These are phyloP conservation scores for Megalonaias nervosa DNA, from an alignment of 1,140 invertebrate genomes.

Conservation along the genomic window DNA sequence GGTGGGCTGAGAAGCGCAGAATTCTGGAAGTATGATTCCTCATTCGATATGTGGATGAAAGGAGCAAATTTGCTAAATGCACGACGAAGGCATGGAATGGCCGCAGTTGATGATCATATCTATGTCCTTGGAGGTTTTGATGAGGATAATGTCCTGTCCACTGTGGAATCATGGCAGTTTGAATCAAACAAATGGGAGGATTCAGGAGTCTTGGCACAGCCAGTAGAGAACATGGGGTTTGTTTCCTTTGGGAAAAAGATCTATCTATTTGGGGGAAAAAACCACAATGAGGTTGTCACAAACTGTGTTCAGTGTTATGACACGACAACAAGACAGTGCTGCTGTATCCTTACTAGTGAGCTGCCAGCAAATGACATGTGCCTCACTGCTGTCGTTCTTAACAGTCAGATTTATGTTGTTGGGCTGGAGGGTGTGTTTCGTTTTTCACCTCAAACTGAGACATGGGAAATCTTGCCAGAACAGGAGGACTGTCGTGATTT, in stretches of 20 bases:
- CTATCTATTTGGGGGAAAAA: slow-evolving; percentile 66
- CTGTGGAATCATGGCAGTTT: slow-evolving; percentile 63
- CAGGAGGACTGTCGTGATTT: slow-evolving; percentile 62
- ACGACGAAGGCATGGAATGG: slow-evolving; percentile 64
- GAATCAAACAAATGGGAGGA: slow-evolving; percentile 57
- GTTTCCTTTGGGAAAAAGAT: slow-evolving; percentile 60
- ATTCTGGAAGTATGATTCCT: slow-evolving; percentile 67
- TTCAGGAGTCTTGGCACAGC: slow-evolving; percentile 48
- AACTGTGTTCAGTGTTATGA: slow-evolving; percentile 65
- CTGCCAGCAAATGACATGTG: slow-evolving; percentile 67
- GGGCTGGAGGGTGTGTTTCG: slow-evolving; percentile 66
- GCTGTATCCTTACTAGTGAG: slow-evolving; percentile 41
- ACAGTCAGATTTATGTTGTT: slow-evolving; percentile 61
- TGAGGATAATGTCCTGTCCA: slow-evolving; percentile 61
- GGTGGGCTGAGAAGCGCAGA: slow-evolving; percentile 64
- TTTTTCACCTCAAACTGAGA: slow-evolving; percentile 51
- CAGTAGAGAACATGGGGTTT: slow-evolving; percentile 68
- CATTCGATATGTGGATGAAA: slow-evolving; percentile 62
- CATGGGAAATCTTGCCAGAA: slow-evolving; percentile 61
- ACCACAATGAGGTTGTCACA: slow-evolving; percentile 64
- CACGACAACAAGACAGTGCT: slow-evolving; percentile 48
- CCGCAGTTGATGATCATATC: slow-evolving; percentile 60
- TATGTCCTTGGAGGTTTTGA: slow-evolving; percentile 67
- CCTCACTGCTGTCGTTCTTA: slow-evolving; percentile 59
- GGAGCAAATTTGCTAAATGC: slow-evolving; percentile 61